Evolutionary conservation across 2,888 invertebrate genomes (phyloP).

Genomic region (Cosmia pyralina): DNA sequence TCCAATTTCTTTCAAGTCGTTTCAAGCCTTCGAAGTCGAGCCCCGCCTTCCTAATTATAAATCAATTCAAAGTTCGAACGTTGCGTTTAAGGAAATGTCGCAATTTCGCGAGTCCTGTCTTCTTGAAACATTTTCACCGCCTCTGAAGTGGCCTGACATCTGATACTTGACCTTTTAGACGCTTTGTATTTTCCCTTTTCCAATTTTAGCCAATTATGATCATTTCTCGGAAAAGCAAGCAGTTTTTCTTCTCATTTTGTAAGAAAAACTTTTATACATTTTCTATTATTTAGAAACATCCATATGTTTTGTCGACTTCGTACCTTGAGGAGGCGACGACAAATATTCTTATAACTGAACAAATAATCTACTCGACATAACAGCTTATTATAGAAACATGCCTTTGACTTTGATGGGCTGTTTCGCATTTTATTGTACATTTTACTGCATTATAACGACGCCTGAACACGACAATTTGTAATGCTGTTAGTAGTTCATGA

Average conservation of each 20-base stretch:
- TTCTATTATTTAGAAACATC: not conserved
- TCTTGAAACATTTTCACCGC: constrained; percentile 17
- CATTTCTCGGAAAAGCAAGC: not conserved
- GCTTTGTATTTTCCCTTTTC: constrained; percentile 23
- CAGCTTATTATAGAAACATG: not conserved
- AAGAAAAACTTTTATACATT: not conserved
- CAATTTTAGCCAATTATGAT: constrained; percentile 22
- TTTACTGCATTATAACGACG: constrained; percentile 8
- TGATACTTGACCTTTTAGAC: constrained; percentile 41
- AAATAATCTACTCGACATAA: constrained; percentile 14
- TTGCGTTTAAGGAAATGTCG: constrained; percentile 8
- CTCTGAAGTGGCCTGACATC: constrained; percentile 10
- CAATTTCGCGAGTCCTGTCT: constrained; percentile 1
- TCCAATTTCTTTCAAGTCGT: too few species aligned
- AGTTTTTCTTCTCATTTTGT: not conserved
- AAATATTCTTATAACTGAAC: not conserved
- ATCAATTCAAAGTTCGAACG: constrained; percentile 23
- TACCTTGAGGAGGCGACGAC: not conserved
- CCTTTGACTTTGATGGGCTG: not conserved
- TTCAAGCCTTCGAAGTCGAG: not conserved
- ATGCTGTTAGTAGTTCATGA: not conserved
- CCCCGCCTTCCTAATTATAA: constrained; percentile 18
- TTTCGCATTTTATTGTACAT: constrained; percentile 21
- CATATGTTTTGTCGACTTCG: not conserved
- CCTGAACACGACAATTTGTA: constrained; percentile 5